Conservation (phyloP, 1,140 invertebrate genomes). For the Nebria ingens region DNA sequence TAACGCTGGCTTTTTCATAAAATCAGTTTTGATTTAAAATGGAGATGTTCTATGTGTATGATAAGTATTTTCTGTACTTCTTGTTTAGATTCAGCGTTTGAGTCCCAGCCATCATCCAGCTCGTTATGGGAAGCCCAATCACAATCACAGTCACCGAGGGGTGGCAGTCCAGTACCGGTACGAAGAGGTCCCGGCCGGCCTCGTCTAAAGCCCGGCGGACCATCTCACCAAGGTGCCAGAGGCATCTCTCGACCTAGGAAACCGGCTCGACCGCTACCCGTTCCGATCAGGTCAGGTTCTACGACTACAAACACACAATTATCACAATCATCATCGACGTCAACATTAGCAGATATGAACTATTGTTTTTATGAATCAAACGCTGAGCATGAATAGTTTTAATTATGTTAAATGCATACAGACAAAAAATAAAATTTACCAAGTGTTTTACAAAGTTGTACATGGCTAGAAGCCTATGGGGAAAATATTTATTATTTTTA, state of each 20-base stretch:
- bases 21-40: too few species aligned
- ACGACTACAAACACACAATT: conserved; percentile 25
- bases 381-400: not conserved
- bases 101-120: not conserved
- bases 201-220: conserved; percentile 51
- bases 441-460: too few species aligned
- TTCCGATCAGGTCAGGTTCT: conserved; percentile 42
- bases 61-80: not conserved
- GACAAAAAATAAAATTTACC: too few species aligned
- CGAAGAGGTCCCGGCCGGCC: conserved; percentile 67
- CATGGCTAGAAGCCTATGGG: too few species aligned
- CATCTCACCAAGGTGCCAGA: conserved; percentile 46
- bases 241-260: conserved; percentile 41
- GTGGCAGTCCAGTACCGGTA: conserved; percentile 14
- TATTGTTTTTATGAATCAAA: conserved; percentile 1
- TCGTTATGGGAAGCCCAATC: conserved; percentile 26
- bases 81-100: not conserved
- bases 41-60: not conserved
- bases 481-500: too few species aligned
- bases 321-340: not conserved
- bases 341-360: not conserved
- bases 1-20: too few species aligned
- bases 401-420: too few species aligned
- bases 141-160: conserved; percentile 27
- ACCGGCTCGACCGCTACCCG: conserved; percentile 46